Base-by-base conservation (phyloP, 2,888 invertebrate genomes). In the Carcina quercana region DNA sequence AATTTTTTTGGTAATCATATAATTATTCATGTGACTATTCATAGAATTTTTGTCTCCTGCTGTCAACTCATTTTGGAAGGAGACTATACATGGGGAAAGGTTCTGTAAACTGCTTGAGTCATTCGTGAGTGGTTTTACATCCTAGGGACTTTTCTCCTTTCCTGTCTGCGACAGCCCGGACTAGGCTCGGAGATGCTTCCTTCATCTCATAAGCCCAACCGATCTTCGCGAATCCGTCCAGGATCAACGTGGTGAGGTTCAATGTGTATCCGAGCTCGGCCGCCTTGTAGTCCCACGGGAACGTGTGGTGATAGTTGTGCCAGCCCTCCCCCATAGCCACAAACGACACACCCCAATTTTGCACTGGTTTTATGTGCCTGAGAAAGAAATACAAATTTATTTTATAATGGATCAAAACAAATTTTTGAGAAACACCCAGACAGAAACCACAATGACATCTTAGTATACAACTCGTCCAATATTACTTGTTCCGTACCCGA, bases 261-360 rank as follows among this genome's bases (percentile, higher is more conserved):
- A 88, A 59, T 42, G 86, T 62, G 39, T 87, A 86, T 25, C 93
- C 93, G n/a, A 94, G 79, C 66, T 97, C 96, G 4, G 94, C 91
- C 14, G 96, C 92, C 57, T 94, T 92, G 86, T 96, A 96, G 69
- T 96, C 96, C 91, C 94, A 94, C 0, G 96, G 96, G 71, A 96
- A 96, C 0, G 92, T 91, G 72, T 96, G 96, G 65, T 96, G 96
- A 70, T 94, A 96, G 75, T 96, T 96, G 79, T 96, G 96, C 92
- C 94, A 97, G 3, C 96, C 96, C 68, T 95, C 95, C 1, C 95
- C 95, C 72, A 93, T 83, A 0, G 93, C 89, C 13, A 90, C 55
- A 0, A 92, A 53, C 0, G 94, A 88, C 0, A 96, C 95, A 1
- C 85, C 73, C 43, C 86, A 83, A 62, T 93, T 95, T 72, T 96